Percentiles rank a stretch among this genome's conserved stretches.
phyloP scores from a whole-genome alignment of 53 echinoderm and acorn worm species.

The Holothuria leucospilota region DNA sequence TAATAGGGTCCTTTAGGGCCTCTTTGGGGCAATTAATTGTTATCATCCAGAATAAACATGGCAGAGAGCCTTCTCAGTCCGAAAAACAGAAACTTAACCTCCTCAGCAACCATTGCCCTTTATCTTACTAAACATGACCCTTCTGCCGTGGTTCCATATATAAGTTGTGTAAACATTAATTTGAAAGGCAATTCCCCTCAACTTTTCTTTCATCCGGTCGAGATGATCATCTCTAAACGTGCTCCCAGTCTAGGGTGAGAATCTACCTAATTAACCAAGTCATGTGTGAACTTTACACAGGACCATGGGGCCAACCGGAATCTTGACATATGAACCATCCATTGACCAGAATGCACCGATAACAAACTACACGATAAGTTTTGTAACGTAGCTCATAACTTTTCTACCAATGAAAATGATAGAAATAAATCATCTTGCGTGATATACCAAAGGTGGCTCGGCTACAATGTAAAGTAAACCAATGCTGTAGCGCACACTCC shows the following conservation, averaged over 20 bases:
- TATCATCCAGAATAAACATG: slow-evolving; percentile 15
- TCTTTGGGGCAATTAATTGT: slow-evolving; percentile 29
- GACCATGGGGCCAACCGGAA: too few species aligned
- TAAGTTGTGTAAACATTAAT: slow-evolving; percentile 12
- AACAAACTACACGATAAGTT: too few species aligned
- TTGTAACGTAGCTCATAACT: too few species aligned
- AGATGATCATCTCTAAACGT: too few species aligned
- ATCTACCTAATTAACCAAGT: slow-evolving; percentile 8
- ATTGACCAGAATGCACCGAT: too few species aligned
- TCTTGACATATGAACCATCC: too few species aligned
- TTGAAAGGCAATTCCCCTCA: slow-evolving; percentile 7
- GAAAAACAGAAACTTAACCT: slow-evolving; percentile 14
- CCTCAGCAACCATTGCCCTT: neutral
- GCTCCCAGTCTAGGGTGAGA: too few species aligned
- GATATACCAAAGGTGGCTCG: too few species aligned
- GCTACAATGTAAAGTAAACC: too few species aligned
- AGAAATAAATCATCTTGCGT: too few species aligned
- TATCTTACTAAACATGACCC: slow-evolving; percentile 11
- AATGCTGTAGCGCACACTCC: too few species aligned
- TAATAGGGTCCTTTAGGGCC: slow-evolving; percentile 37
- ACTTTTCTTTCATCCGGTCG: neutral
- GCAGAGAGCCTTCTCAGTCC: neutral
- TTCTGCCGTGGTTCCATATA: neutral
- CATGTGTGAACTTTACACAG: slow-evolving; percentile 12
- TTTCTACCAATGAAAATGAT: too few species aligned